Conservation (phyloP, 35 echinoderm and acorn worm genomes). For the Apostichopus parvimensis region DNA sequence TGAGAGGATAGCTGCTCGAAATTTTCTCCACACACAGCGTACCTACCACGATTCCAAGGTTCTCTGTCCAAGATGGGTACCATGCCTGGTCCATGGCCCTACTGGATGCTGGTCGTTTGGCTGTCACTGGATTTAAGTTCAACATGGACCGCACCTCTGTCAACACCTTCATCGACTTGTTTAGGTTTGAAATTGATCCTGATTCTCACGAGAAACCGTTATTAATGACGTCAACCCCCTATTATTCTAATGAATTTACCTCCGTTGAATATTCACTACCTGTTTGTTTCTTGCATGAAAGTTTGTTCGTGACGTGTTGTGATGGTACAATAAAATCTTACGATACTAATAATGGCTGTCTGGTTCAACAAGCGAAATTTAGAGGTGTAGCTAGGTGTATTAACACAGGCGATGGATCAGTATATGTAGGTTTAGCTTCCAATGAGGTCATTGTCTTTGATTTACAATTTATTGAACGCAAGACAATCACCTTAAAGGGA, state of each 20-base stretch:
- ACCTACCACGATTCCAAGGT: background rate
- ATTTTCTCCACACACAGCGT: too few species aligned
- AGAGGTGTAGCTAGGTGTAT: background rate
- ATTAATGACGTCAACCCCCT: background rate
- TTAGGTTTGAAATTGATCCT: background rate
- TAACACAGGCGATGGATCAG: background rate
- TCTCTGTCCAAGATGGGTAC: background rate
- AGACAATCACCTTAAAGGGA: background rate
- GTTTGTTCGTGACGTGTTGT: background rate
- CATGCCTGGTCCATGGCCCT: background rate
- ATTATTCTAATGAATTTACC: background rate
- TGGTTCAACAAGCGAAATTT: background rate
- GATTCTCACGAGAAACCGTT: background rate
- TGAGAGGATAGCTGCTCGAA: too few species aligned
- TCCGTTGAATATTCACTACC: too few species aligned
- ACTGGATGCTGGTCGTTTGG: background rate
- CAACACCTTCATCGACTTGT: background rate
- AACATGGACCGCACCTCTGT: background rate
- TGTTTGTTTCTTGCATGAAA: background rate
- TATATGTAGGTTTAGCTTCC: background rate
- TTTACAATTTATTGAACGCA: background rate
- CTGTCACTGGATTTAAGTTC: background rate
- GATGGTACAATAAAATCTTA: background rate
- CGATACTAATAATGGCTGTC: background rate
- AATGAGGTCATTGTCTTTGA: background rate